phyloP scores from a whole-genome alignment of 1,140 invertebrate genomes.

The Olivierus martensii region DNA sequence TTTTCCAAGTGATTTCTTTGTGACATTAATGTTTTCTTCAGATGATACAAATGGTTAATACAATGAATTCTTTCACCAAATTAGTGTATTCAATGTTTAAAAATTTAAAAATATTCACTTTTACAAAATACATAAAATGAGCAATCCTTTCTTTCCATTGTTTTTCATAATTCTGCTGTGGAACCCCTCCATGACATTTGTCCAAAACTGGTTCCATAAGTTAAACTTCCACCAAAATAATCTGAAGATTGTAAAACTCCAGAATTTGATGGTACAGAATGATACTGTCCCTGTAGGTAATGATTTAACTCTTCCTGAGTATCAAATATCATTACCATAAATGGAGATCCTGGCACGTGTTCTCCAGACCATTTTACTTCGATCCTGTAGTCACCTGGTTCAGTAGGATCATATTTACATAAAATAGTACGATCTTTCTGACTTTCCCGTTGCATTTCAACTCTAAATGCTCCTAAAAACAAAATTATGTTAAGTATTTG shows the following conservation, averaged over 20 bases:
- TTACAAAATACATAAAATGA: too few relatives aligned
- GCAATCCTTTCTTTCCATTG: too few relatives aligned
- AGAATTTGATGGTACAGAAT: not conserved
- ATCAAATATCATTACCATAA: slow-evolving; percentile 97
- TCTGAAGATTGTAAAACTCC: slow-evolving; percentile 30
- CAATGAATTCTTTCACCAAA: too few relatives aligned
- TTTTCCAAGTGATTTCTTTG: too few relatives aligned
- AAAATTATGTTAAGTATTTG: slow-evolving; percentile 5
- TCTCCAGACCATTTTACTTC: slow-evolving; percentile 98
- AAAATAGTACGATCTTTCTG: slow-evolving; percentile 96
- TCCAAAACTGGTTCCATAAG: slow-evolving; percentile 36
- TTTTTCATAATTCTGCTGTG: slow-evolving; percentile 18
- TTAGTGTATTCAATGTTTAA: too few relatives aligned
- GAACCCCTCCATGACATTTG: slow-evolving; percentile 37
- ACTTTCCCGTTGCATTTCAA: slow-evolving; percentile 98
- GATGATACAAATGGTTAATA: too few relatives aligned
- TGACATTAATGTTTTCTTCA: too few relatives aligned
- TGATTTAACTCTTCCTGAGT: slow-evolving; percentile 83
- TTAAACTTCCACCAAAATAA: slow-evolving; percentile 38
- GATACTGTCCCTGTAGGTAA: slow-evolving; percentile 26
- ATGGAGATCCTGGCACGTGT: slow-evolving; percentile 92
- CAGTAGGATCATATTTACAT: slow-evolving; percentile 92
- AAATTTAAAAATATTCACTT: too few relatives aligned
- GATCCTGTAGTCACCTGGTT: slow-evolving; percentile 95
- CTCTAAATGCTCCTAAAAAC: slow-evolving; percentile 72